These are phyloP conservation scores for Mesaphorura yosii DNA, from an alignment of 1,140 invertebrate genomes.

Conservation along the genomic window DNA sequence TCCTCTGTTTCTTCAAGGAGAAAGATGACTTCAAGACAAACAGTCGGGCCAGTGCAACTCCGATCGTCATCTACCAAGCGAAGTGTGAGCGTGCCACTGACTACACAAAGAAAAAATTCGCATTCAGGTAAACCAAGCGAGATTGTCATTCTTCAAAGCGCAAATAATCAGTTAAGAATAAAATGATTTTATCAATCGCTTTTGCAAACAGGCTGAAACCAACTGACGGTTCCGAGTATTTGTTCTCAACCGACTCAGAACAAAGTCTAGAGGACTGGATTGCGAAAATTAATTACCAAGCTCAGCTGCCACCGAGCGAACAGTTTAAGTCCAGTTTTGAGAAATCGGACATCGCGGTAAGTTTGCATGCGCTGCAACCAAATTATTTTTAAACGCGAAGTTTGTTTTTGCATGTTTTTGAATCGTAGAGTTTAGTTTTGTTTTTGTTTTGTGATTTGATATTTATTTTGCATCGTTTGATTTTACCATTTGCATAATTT, in stretches of 20 bases:
- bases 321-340: too few species aligned
- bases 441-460: too few species aligned
- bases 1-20: conserved; percentile 96
- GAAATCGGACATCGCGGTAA: too few species aligned
- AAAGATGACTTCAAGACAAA: conserved; percentile 71
- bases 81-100: conserved; percentile 72
- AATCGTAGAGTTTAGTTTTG: too few species aligned
- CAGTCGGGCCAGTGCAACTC: conserved; percentile 75
- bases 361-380: too few species aligned
- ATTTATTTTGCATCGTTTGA: too few species aligned
- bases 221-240: conserved; percentile 82
- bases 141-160: neutral
- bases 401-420: too few species aligned
- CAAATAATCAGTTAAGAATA: neutral
- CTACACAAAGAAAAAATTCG: conserved; percentile 90
- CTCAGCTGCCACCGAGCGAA: conserved; percentile 73
- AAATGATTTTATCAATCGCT: conserved; percentile 1
- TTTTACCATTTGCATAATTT: too few species aligned
- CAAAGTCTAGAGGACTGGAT: conserved; percentile 84
- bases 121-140: conserved; percentile 50
- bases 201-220: conserved; percentile 47
- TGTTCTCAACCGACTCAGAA: conserved; percentile 64
- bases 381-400: too few species aligned
- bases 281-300: conserved; percentile 85
- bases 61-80: conserved; percentile 78